Evolutionary conservation across 2,888 invertebrate species (phyloP).

Genomic region (Orchesellides sinensis): DNA sequence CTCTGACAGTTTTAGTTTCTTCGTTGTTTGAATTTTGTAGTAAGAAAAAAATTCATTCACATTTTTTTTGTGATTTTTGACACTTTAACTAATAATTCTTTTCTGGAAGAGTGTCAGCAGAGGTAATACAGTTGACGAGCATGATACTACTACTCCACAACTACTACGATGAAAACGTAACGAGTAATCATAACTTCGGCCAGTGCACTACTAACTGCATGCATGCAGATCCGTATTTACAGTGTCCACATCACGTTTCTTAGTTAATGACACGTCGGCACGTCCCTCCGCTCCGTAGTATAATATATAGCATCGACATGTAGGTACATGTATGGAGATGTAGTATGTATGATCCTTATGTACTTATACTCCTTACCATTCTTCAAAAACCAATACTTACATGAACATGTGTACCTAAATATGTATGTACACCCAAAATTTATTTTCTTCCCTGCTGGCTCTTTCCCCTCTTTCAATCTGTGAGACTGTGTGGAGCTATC

Average conservation of each 20-base stretch:
- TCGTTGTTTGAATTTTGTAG: too few relatives aligned
- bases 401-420: neutral
- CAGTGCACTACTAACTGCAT: conserved; percentile 42
- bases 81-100: conserved; percentile 23
- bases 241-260: conserved; percentile 63
- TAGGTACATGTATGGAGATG: neutral
- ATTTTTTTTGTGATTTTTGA: conserved; percentile 32
- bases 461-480: neutral
- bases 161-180: neutral
- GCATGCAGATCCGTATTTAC: conserved; percentile 62
- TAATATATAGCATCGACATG: neutral
- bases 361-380: neutral
- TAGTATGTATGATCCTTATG: neutral
- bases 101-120: neutral
- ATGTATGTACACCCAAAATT: neutral
- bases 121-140: neutral
- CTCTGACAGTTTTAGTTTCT: too few relatives aligned
- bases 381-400: neutral
- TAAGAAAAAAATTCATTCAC: conserved; percentile 21
- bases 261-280: conserved; percentile 63
- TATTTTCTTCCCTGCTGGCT: neutral
- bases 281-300: conserved; percentile 38
- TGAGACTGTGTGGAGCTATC: neutral
- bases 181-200: neutral
- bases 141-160: conserved; percentile 1